Percentiles rank a stretch among this genome's conserved stretches.
phyloP scores from a whole-genome alignment of 30 jellyfish, hydroid and myxozoan species.

The Aurelia aurita complex sp. Pacific region DNA sequence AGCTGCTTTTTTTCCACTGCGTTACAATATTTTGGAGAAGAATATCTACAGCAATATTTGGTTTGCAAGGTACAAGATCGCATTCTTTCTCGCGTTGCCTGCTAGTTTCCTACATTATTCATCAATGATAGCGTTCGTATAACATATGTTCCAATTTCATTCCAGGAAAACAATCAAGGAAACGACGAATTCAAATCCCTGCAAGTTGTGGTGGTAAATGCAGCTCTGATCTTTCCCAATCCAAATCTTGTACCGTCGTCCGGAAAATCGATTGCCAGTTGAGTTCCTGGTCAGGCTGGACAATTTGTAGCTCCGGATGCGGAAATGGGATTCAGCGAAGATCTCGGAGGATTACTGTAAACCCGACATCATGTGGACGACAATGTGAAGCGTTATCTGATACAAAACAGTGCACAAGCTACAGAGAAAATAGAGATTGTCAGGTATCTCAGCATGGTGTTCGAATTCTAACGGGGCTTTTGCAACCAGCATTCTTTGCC shows the following conservation, averaged over 20 bases:
- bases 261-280: slow-evolving; percentile 73
- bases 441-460: slow-evolving; percentile 22
- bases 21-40: too few species aligned
- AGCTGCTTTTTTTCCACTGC: too few species aligned
- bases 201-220: slow-evolving; percentile 82
- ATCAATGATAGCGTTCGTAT: neutral
- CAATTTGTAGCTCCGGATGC: slow-evolving; percentile 78
- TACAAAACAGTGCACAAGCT: slow-evolving; percentile 68
- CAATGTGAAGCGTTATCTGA: slow-evolving; percentile 67
- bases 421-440: slow-evolving; percentile 81
- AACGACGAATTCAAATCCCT: slow-evolving; percentile 50
- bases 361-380: slow-evolving; percentile 67
- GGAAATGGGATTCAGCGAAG: slow-evolving; percentile 79
- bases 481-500: too few species aligned
- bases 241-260: slow-evolving; percentile 61
- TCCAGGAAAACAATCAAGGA: slow-evolving; percentile 72
- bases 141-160: neutral
- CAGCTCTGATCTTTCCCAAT: slow-evolving; percentile 58
- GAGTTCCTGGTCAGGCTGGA: slow-evolving; percentile 91
- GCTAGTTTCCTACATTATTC: too few species aligned
- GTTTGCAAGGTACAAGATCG: too few species aligned
- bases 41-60: too few species aligned
- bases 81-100: too few species aligned
- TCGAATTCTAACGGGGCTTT: neutral
- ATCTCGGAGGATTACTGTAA: slow-evolving; percentile 58